phyloP scores from a whole-genome alignment of 2,888 invertebrate species.

The Horisme vitalbata region DNA sequence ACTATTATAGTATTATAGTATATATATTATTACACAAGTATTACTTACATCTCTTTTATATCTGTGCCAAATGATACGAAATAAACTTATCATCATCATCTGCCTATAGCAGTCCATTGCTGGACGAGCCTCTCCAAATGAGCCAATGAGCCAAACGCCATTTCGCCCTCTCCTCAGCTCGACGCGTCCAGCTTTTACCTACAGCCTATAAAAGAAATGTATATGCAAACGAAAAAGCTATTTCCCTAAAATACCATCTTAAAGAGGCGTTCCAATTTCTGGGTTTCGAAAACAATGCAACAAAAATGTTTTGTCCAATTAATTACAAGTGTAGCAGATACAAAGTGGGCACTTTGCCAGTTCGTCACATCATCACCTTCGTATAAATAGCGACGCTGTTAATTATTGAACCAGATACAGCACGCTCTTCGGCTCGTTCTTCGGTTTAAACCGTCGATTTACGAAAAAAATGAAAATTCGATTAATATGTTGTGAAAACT shows the following conservation, averaged over 20 bases:
- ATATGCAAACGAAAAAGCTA: not conserved
- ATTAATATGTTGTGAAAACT: not conserved
- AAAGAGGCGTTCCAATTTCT: not conserved
- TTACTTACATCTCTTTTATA: no score
- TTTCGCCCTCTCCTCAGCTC: not conserved
- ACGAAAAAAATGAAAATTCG: not conserved
- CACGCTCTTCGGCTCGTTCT: slow-evolving; percentile 6
- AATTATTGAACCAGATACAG: slow-evolving; percentile 17
- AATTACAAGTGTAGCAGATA: slow-evolving; percentile 18
- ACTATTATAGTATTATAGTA: no score
- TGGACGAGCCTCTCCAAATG: not conserved
- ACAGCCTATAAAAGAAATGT: not conserved
- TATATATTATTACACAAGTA: no score
- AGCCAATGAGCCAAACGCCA: not conserved
- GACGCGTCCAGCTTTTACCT: not conserved
- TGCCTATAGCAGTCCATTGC: not conserved
- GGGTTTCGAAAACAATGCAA: slow-evolving; percentile 17
- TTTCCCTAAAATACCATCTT: not conserved
- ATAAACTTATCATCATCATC: not conserved
- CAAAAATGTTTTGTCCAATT: slow-evolving; percentile 14
- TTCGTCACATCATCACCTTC: slow-evolving; percentile 19
- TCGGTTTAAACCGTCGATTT: not conserved
- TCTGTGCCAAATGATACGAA: no score
- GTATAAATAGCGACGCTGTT: slow-evolving; percentile 18
- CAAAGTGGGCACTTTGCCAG: slow-evolving; percentile 22